These are phyloP conservation scores for Bombus soroeensis DNA, from an alignment of 1,140 invertebrate genomes.

Conservation along the genomic window DNA sequence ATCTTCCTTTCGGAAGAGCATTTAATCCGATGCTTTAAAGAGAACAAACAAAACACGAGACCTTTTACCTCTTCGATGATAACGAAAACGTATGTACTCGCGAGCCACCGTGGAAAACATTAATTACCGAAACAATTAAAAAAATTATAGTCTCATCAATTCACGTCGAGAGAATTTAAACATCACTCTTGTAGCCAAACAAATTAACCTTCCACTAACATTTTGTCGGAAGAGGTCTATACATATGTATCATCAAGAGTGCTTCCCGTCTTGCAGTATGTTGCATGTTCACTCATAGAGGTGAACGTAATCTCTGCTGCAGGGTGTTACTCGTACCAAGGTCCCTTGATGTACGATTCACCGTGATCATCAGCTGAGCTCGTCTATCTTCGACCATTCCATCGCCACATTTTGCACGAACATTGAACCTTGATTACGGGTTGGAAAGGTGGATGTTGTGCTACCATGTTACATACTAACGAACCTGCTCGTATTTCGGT, in stretches of 20 bases:
- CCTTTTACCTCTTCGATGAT: background rate
- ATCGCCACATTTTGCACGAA: conserved; percentile 43
- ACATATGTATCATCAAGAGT: background rate
- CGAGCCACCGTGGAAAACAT: background rate
- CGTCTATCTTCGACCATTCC: conserved; percentile 17
- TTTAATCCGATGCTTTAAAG: background rate
- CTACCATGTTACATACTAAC: conserved; percentile 38
- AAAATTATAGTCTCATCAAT: background rate
- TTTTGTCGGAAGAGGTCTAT: background rate
- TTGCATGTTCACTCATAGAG: no score
- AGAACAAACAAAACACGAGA: background rate
- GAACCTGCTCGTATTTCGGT: conserved; percentile 28
- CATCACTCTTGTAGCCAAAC: conserved; percentile 1
- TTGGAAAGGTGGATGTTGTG: conserved; percentile 13
- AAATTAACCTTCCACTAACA: background rate
- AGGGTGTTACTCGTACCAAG: conserved; percentile 16
- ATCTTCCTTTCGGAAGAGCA: background rate
- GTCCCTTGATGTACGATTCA: background rate
- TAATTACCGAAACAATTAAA: background rate
- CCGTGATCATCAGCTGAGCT: conserved; percentile 45
- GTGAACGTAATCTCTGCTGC: conserved; percentile 23
- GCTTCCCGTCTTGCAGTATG: background rate
- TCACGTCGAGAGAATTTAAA: conserved; percentile 5
- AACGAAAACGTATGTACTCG: background rate
- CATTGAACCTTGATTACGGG: conserved; percentile 56